Conservation (phyloP, 1,140 invertebrate species). For the Diabrotica virgifera region DNA sequence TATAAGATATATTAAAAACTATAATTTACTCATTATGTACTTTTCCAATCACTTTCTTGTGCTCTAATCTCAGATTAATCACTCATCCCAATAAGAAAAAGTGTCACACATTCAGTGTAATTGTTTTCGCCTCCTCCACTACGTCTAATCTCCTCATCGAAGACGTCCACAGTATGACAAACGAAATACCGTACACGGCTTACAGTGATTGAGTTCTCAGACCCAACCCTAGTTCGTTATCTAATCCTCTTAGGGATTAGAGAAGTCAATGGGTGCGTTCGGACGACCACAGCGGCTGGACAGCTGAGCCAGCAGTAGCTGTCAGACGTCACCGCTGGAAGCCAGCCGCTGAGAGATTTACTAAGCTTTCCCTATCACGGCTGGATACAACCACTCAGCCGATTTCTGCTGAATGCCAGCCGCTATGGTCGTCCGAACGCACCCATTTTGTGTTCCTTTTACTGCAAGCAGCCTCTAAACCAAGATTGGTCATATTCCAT, state of each 20-base stretch:
- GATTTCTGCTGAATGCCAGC: no score
- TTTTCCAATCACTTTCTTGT: no score
- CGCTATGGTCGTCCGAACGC: no score
- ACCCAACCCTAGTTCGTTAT: not conserved
- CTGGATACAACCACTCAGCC: no score
- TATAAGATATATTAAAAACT: no score
- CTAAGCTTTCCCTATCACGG: no score
- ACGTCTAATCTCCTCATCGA: constrained; percentile 1
- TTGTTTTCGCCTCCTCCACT: not conserved
- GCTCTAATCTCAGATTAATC: not conserved
- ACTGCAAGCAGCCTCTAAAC: not conserved
- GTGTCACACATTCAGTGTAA: not conserved
- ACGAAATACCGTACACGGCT: constrained; percentile 1
- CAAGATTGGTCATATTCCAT: constrained; percentile 1
- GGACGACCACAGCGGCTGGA: no score
- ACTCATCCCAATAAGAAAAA: not conserved
- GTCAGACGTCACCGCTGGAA: no score
- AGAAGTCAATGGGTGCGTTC: no score
- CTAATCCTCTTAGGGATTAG: not conserved
- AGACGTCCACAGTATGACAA: constrained; percentile 1
- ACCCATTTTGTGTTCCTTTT: constrained; percentile 3
- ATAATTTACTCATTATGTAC: no score
- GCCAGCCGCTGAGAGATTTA: no score
- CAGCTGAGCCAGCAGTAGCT: no score
- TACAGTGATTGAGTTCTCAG: not conserved